Evolutionary conservation across 2,113 vertebrate genomes (phyloP), one percentile per base, ranked within the genome.

Genomic region (Phodopus roborovskii): DNA sequence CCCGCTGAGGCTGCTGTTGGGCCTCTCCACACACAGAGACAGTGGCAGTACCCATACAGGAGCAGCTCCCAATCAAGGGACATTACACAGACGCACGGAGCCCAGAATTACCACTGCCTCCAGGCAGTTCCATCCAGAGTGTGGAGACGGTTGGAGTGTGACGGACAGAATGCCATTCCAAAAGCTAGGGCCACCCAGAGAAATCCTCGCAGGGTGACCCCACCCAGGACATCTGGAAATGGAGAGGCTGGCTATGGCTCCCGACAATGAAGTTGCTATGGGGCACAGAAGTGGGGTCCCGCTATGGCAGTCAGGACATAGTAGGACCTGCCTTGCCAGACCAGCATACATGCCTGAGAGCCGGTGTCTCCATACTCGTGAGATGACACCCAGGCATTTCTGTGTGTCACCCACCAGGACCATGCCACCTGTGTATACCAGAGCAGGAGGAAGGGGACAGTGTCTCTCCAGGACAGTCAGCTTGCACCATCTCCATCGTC

Each of bases 121-220:
- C 28, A 20, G 24, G 36, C 3, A 0, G 53, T 5, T 3, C 13
- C 5, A 3, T 20, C 36, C n/a, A 2, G 39, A 2, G 2, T 12
- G 9, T 4, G n/a, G 22, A 30, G 66, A 26, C 4, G 9, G 13
- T 15, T 28, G 30, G 74, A 1, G 15, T 0, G 0, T 3, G 1
- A 5, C 2, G 7, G 39, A 42, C 1, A 22, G 56, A 70, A 5
- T 11, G 4, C 1, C 45, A 66, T 28, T 88, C 77, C n/a, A 12
- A 30, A 17, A 74, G 42, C 81, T 8, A 3, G 5, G 28, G 11
- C 68, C 45, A 19, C 88, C 22, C 53, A 39, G 1, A 12, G 58
- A 26, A 24, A 36, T 26, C 4, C 30, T 62, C 45, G 6, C n/a
- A 28, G 3, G 0, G 4, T 17, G 42, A 75, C 28, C 28, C 15